A percentile compares a stretch with the other conserved stretches of the same genome.
These are phyloP conservation scores for Molothrus ater DNA, from an alignment of 2,797 vertebrate species.

Conservation along the genomic window DNA sequence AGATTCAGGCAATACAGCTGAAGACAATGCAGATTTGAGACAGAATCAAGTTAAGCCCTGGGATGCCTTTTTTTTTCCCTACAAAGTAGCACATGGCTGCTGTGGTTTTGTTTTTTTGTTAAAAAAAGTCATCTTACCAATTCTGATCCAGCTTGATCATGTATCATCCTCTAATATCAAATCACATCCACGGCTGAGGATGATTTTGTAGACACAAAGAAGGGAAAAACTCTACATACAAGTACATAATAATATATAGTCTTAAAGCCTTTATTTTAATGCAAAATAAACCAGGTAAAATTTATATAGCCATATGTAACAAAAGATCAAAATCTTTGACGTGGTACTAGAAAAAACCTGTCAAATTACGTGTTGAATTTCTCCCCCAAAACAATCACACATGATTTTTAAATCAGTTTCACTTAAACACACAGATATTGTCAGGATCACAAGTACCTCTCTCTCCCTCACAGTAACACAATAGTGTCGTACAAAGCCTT, in stretches of 20 bases:
- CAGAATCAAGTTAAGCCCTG: background rate
- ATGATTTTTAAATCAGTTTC: constrained; percentile 69
- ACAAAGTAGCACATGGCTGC: background rate
- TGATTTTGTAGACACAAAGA: background rate
- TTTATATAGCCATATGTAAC: constrained; percentile 76
- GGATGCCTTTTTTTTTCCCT: background rate
- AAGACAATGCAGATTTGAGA: constrained; percentile 5
- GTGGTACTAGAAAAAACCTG: constrained; percentile 68
- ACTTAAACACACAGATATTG: constrained; percentile 60
- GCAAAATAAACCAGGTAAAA: constrained; percentile 78
- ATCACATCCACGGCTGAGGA: background rate
- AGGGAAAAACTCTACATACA: background rate
- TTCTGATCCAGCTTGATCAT: background rate
- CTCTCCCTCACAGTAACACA: constrained; percentile 44
- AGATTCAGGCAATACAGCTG: background rate
- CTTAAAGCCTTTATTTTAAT: constrained; percentile 81
- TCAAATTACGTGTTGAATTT: constrained; percentile 57
- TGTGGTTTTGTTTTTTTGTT: background rate
- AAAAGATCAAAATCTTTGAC: constrained; percentile 67
- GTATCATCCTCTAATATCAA: background rate
- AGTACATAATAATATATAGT: constrained; percentile 24
- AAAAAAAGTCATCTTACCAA: background rate
- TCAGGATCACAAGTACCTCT: constrained; percentile 53
- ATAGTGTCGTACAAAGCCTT: constrained; percentile 48
- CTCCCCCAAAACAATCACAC: constrained; percentile 25